Conservation (phyloP, 35 echinoderm and acorn worm species). For the Holothuria glaberrima region DNA sequence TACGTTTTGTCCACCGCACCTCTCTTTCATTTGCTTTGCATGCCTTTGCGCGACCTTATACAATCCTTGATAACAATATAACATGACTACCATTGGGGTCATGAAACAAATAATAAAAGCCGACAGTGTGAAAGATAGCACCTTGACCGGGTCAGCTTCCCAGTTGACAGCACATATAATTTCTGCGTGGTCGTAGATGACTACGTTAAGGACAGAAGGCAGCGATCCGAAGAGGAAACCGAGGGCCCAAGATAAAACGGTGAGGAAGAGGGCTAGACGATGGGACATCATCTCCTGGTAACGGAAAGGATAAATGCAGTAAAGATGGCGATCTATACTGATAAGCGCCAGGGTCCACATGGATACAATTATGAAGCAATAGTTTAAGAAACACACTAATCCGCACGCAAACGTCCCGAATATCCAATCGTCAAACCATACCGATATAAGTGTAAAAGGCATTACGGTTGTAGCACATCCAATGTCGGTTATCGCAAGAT, state of each 20-base stretch:
- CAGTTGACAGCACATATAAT: constrained; percentile 91
- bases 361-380: constrained; percentile 94
- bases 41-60: constrained; percentile 77
- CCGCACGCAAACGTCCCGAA: constrained; percentile 69
- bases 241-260: constrained; percentile 44
- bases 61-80: constrained; percentile 67
- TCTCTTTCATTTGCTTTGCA: constrained; percentile 51
- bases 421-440: constrained; percentile 74
- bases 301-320: constrained; percentile 78
- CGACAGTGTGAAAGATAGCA: constrained; percentile 67
- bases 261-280: constrained; percentile 36
- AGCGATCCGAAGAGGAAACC: constrained; percentile 71
- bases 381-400: constrained; percentile 86
- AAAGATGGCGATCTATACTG: constrained; percentile 80
- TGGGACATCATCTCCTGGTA: constrained; percentile 60
- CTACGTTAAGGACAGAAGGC: constrained; percentile 59
- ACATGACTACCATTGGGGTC: constrained; percentile 72
- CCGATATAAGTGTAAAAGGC: constrained; percentile 75
- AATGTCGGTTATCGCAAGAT: constrained; percentile 81
- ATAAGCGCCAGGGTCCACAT: constrained; percentile 86
- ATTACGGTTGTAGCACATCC: constrained; percentile 81
- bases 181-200: constrained; percentile 79
- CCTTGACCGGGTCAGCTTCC: constrained; percentile 59
- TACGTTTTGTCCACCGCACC: not conserved
- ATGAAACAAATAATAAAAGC: constrained; percentile 85